Evolutionary conservation across 2,888 invertebrate genomes (phyloP).

Genomic region (Mythimna lalbum): DNA sequence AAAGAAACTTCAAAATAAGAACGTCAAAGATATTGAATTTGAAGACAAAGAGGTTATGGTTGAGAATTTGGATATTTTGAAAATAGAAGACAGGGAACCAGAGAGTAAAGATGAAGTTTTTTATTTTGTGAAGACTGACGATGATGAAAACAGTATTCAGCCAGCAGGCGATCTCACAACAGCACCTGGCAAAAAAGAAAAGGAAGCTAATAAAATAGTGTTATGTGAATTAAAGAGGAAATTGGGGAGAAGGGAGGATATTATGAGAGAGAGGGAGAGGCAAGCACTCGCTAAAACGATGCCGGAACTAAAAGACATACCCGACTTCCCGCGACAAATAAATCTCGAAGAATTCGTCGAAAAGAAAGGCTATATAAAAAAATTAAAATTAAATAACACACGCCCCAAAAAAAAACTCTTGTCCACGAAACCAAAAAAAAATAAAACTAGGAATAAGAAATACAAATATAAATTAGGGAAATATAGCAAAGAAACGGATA

Average conservation of each 20-base stretch:
- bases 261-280: slow-evolving; percentile 87
- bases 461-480: slow-evolving; percentile 68
- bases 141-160: slow-evolving; percentile 70
- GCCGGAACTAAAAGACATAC: slow-evolving; percentile 82
- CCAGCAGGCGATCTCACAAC: slow-evolving; percentile 78
- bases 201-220: slow-evolving; percentile 82
- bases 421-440: slow-evolving; percentile 58
- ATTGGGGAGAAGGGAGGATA: slow-evolving; percentile 85
- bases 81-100: slow-evolving; percentile 81
- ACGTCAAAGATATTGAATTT: slow-evolving; percentile 59
- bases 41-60: slow-evolving; percentile 66
- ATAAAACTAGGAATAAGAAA: slow-evolving; percentile 61
- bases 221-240: slow-evolving; percentile 84
- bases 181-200: slow-evolving; percentile 83
- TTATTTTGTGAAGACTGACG: slow-evolving; percentile 85
- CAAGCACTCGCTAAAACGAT: slow-evolving; percentile 87
- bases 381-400: slow-evolving; percentile 74
- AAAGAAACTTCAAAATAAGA: slow-evolving; percentile 81
- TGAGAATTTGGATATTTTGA: slow-evolving; percentile 71
- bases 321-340: slow-evolving; percentile 87
- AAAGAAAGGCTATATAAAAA: slow-evolving; percentile 78
- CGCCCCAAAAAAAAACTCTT: slow-evolving; percentile 64
- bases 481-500: slow-evolving; percentile 73
- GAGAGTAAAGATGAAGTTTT: slow-evolving; percentile 87
- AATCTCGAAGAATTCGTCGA: slow-evolving; percentile 75